These are phyloP conservation scores for Latrodectus elegans DNA, from an alignment of 2,888 invertebrate genomes.

Conservation along the genomic window DNA sequence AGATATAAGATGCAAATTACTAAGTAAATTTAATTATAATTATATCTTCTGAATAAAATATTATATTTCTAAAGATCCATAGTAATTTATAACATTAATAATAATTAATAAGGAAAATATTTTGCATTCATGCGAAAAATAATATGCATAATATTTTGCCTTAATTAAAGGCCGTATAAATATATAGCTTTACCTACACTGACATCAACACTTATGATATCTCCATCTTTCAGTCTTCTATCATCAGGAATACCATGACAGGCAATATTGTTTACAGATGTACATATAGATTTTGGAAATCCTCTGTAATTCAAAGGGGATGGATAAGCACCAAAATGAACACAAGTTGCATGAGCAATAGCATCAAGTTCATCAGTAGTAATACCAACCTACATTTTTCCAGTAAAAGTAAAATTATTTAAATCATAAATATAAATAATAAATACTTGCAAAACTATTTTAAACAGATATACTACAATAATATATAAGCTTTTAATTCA, in stretches of 20 bases:
- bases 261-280: slow-evolving; percentile 78
- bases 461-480: too few species aligned
- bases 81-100: too few species aligned
- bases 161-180: too few species aligned
- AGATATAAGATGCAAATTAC: too few species aligned
- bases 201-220: slow-evolving; percentile 92
- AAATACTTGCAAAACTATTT: too few species aligned
- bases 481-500: too few species aligned
- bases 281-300: slow-evolving; percentile 76
- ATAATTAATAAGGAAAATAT: too few species aligned
- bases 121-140: too few species aligned
- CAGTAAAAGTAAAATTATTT: background rate
- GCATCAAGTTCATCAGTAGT: slow-evolving; percentile 90
- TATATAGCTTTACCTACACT: slow-evolving; percentile 80
- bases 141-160: too few species aligned
- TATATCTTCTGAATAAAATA: too few species aligned
- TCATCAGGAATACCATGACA: slow-evolving; percentile 95
- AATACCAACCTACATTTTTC: slow-evolving; percentile 77
- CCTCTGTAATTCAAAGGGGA: slow-evolving; percentile 87
- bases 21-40: too few species aligned
- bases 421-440: background rate
- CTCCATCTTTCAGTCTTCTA: slow-evolving; percentile 86
- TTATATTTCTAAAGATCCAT: too few species aligned
- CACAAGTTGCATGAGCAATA: slow-evolving; percentile 82
- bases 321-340: slow-evolving; percentile 87